phyloP scores from a whole-genome alignment of 2,797 vertebrate genomes.

The Vipera latastei region DNA sequence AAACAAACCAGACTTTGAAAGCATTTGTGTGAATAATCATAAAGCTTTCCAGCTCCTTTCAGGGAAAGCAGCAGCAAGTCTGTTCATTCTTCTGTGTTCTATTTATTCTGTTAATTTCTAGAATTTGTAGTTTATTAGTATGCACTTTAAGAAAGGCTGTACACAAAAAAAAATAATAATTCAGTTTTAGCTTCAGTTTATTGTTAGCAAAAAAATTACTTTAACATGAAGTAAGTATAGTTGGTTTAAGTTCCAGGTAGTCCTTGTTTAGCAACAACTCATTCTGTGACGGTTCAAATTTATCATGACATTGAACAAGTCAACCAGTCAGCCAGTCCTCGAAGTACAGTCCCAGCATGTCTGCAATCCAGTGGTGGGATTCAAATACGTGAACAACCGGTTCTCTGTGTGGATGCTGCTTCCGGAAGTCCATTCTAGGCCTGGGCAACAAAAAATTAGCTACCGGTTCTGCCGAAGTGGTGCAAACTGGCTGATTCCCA shows the following conservation, averaged over 20 bases:
- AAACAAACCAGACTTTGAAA: background rate
- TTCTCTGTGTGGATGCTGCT: no score
- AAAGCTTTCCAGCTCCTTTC: background rate
- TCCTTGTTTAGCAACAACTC: background rate
- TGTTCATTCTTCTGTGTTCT: background rate
- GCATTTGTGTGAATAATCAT: background rate
- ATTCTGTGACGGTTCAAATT: background rate
- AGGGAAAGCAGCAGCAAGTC: background rate
- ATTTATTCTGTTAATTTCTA: background rate
- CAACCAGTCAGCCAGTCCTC: background rate
- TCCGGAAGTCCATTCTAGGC: no score
- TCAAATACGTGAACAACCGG: no score
- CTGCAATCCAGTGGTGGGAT: background rate
- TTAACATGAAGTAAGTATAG: conserved; percentile 14
- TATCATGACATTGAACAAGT: background rate
- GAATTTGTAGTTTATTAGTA: background rate
- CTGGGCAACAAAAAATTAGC: no score
- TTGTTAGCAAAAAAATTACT: background rate
- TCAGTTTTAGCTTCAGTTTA: background rate
- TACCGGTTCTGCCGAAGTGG: no score
- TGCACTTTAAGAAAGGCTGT: background rate
- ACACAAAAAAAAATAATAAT: background rate
- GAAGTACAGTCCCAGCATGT: background rate
- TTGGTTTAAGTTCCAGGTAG: background rate
- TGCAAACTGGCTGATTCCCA: no score